phyloP scores from a whole-genome alignment of 2,113 vertebrate species.

The Polypterus senegalus region DNA sequence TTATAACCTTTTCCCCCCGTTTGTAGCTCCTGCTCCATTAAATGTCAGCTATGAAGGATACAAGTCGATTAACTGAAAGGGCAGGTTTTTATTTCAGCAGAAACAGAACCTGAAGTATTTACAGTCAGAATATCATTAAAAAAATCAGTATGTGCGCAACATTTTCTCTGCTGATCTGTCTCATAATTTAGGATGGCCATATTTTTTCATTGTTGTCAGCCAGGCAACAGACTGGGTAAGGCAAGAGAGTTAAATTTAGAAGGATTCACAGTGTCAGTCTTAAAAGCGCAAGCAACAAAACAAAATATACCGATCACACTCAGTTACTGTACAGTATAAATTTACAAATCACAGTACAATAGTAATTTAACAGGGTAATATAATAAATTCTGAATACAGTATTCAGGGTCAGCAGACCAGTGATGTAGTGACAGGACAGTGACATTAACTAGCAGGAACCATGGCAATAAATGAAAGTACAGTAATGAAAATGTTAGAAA shows the following conservation, averaged over 20 bases:
- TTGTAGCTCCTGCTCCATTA: slow-evolving; percentile 41
- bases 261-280: slow-evolving; percentile 28
- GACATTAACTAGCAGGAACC: no score
- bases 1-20: slow-evolving; percentile 41
- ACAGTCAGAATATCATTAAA: slow-evolving; percentile 53
- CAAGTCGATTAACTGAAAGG: slow-evolving; percentile 54
- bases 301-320: no score
- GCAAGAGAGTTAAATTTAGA: slow-evolving; percentile 21
- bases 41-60: slow-evolving; percentile 50
- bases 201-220: slow-evolving; percentile 41
- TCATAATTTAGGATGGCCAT: slow-evolving; percentile 53
- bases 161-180: slow-evolving; percentile 45
- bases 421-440: no score
- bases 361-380: no score
- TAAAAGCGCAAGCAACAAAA: slow-evolving; percentile 16
- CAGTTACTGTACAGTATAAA: no score
- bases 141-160: slow-evolving; percentile 43
- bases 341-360: no score
- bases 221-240: slow-evolving; percentile 27
- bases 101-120: slow-evolving; percentile 49
- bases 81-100: slow-evolving; percentile 46
- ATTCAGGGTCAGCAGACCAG: no score
- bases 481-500: no score
- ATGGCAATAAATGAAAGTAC: no score
- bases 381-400: no score